These are phyloP conservation scores for Sinocyclocheilus grahami DNA, from an alignment of 2,113 vertebrate species.

Conservation along the genomic window DNA sequence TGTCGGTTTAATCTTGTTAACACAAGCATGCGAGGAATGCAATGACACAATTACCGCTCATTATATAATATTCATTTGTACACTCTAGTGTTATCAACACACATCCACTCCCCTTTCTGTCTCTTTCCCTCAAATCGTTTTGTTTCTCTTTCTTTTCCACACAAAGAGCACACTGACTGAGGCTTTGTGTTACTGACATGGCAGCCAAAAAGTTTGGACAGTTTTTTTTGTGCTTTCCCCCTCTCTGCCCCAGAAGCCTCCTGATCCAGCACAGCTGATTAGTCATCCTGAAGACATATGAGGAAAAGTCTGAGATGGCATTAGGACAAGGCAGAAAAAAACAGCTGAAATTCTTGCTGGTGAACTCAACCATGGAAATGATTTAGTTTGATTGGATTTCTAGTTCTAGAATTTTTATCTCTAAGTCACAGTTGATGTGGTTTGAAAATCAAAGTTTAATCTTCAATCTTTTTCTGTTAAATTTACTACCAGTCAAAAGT, in stretches of 20 bases:
- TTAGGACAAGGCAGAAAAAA: not conserved
- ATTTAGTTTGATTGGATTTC: not conserved
- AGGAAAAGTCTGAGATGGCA: slow-evolving; percentile 1
- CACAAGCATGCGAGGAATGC: slow-evolving; percentile 73
- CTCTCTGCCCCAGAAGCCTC: not conserved
- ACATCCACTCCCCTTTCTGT: slow-evolving; percentile 46
- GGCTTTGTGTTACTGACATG: slow-evolving; percentile 60
- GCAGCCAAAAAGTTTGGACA: slow-evolving; percentile 30
- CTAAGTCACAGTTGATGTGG: too few relatives aligned
- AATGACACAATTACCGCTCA: slow-evolving; percentile 76
- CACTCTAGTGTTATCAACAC: slow-evolving; percentile 70
- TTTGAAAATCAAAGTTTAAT: too few relatives aligned
- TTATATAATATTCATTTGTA: slow-evolving; percentile 75
- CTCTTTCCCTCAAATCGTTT: slow-evolving; percentile 47
- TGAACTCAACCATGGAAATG: not conserved
- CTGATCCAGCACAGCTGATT: slow-evolving; percentile 32
- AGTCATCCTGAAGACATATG: slow-evolving; percentile 8
- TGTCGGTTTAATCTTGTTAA: slow-evolving; percentile 72
- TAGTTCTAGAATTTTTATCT: too few relatives aligned
- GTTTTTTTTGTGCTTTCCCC: not conserved
- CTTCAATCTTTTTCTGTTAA: too few relatives aligned
- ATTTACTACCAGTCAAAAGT: too few relatives aligned
- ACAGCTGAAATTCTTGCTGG: too few relatives aligned
- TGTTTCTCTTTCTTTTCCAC: slow-evolving; percentile 50
- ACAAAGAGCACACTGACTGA: slow-evolving; percentile 59